phyloP scores from a whole-genome alignment of 2,888 invertebrate species.

The Bruchidius siliquastri region DNA sequence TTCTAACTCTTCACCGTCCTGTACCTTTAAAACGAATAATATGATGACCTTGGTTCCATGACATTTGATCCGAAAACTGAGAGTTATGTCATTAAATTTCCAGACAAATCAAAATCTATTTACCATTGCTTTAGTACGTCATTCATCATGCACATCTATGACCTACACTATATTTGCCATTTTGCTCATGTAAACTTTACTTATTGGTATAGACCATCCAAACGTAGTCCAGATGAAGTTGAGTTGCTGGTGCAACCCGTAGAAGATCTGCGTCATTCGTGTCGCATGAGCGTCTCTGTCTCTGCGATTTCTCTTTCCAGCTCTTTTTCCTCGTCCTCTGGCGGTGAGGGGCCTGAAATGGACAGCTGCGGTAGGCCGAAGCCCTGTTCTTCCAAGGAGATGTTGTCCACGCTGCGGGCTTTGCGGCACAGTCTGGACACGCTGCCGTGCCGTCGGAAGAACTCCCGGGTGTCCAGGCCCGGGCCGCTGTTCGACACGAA shows the following conservation, averaged over 20 bases:
- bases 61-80: too few relatives aligned
- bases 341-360: constrained; percentile 53
- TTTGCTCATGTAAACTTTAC: too few relatives aligned
- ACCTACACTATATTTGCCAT: too few relatives aligned
- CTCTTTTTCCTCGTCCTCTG: constrained; percentile 22
- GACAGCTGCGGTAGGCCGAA: constrained; percentile 68
- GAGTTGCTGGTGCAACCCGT: background rate
- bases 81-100: too few relatives aligned
- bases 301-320: constrained; percentile 12
- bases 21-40: too few relatives aligned
- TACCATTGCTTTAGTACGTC: too few relatives aligned
- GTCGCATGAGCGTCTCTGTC: constrained; percentile 18
- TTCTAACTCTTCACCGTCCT: too few relatives aligned
- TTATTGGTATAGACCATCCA: too few relatives aligned
- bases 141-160: too few relatives aligned
- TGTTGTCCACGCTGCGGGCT: constrained; percentile 70
- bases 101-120: too few relatives aligned
- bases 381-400: constrained; percentile 57
- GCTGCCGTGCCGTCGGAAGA: constrained; percentile 72
- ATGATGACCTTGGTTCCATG: too few relatives aligned
- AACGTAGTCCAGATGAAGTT: too few relatives aligned
- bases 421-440: constrained; percentile 76
- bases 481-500: constrained; percentile 73
- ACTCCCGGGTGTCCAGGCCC: constrained; percentile 76
- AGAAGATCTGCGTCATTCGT: constrained; percentile 10